Evolutionary conservation across 2,797 vertebrate species (phyloP), one percentile per base, ranked within the genome.

Genomic region (Neostethus bicornis): DNA sequence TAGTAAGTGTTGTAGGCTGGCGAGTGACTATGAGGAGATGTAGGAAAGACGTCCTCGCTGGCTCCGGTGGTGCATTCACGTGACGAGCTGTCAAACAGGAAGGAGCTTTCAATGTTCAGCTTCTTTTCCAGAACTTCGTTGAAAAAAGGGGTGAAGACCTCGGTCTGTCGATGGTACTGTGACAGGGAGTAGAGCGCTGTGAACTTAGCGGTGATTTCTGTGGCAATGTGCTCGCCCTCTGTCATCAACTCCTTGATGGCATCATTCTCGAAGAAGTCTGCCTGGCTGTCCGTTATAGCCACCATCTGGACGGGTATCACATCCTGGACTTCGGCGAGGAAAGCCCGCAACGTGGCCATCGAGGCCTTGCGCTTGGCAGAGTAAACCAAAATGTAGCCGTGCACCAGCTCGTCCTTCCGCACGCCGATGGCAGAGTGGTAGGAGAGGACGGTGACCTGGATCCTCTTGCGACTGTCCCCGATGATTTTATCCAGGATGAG

Each of bases 221-320:
- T 99, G 66, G 97, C 97, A 62, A 99, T 99, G 85, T 98, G 97
- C 70, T 99, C 97, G 29, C 97, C 97, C 86, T 99, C 97, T 1
- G 97, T 99, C 96, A 99, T 98, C 73, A 99, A 84, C 66, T 99
- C 97, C 75, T 99, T 99, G 79, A 98, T 98, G 20, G 95, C 92
- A 48, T 98, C 96, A 10, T 97, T 98, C 91, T 99, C 96, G 53
- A 99, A 99, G 81, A 99, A 99, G 86, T 99, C 96, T 0, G 95
- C 96, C 88, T 99, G 97, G 78, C 97, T 98, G 79, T 99, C 97
- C 1, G 97, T 99, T 81, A 99, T 96, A 12, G 96, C 97, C 68
- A 99, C 96, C 88, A 99, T 88, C 73, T 99, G 97, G 46, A 99
- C 96, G 3, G 97, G 97, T 89, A 99, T 98, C 0, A 96, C 96